Percentiles rank a stretch among this genome's conserved stretches.
phyloP scores from a whole-genome alignment of 2,113 vertebrate genomes.

The Apistogramma diplotaenia region DNA sequence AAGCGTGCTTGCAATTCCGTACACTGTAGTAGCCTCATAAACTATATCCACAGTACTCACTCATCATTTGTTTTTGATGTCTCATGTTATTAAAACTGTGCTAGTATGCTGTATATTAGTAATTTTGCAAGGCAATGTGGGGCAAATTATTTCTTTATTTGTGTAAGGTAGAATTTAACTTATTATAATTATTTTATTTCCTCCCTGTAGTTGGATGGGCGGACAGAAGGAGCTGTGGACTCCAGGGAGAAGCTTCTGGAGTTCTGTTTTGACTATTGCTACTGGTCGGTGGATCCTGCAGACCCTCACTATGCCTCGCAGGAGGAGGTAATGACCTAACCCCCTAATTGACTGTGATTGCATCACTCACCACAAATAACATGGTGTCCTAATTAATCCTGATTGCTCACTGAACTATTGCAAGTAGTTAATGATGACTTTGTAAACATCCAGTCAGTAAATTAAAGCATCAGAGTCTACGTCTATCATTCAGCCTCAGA shows the following conservation, averaged over 20 bases:
- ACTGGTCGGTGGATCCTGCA: constrained; percentile 91
- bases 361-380: background rate
- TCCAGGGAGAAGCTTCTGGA: constrained; percentile 86
- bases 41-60: background rate
- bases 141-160: background rate
- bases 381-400: background rate
- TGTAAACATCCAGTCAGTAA: background rate
- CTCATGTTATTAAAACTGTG: background rate
- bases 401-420: background rate
- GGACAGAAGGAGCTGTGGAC: constrained; percentile 77
- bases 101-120: background rate
- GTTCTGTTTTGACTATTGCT: constrained; percentile 97
- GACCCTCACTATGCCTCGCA: constrained; percentile 90
- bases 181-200: no score
- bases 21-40: constrained; percentile 7
- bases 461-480: background rate
- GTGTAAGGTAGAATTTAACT: background rate
- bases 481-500: background rate
- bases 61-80: background rate
- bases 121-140: background rate
- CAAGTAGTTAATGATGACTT: background rate
- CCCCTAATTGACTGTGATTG: background rate
- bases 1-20: constrained; percentile 35
- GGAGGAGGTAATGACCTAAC: constrained; percentile 83
- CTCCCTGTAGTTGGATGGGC: constrained; percentile 80